These are phyloP conservation scores for Phocoena sinus DNA, from an alignment of 2,113 vertebrate species.

Conservation along the genomic window DNA sequence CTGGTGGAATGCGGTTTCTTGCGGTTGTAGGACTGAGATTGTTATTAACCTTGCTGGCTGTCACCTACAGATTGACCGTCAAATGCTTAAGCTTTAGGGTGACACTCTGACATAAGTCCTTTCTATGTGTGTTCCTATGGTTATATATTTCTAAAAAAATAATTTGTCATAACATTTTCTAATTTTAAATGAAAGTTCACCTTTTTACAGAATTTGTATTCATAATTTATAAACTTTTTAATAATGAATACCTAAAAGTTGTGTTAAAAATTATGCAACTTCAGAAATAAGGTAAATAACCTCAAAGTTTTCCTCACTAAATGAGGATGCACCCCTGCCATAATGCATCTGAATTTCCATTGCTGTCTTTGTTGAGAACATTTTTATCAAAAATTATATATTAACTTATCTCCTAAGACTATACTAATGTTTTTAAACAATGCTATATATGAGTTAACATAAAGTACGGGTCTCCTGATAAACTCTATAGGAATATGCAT, in stretches of 20 bases:
- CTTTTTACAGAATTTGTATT: neutral
- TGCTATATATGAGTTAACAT: neutral
- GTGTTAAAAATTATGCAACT: neutral
- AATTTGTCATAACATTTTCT: neutral
- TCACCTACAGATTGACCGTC: neutral
- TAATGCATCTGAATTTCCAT: neutral
- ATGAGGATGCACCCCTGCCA: neutral
- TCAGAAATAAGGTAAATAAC: neutral
- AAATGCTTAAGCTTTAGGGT: neutral
- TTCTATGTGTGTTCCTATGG: neutral
- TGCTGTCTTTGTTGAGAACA: neutral
- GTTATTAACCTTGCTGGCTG: neutral
- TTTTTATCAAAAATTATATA: neutral
- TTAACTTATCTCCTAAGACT: neutral
- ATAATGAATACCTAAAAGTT: neutral
- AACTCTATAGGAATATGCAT: neutral
- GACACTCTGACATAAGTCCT: neutral
- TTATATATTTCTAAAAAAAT: neutral
- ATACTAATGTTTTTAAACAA: neutral
- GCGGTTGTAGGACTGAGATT: neutral
- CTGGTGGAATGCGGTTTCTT: neutral
- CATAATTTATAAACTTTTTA: neutral
- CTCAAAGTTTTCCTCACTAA: neutral
- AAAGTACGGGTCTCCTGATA: neutral
- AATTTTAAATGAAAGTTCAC: neutral